These are phyloP conservation scores for Agapostemon virescens DNA, from an alignment of 2,888 invertebrate species.

Conservation along the genomic window DNA sequence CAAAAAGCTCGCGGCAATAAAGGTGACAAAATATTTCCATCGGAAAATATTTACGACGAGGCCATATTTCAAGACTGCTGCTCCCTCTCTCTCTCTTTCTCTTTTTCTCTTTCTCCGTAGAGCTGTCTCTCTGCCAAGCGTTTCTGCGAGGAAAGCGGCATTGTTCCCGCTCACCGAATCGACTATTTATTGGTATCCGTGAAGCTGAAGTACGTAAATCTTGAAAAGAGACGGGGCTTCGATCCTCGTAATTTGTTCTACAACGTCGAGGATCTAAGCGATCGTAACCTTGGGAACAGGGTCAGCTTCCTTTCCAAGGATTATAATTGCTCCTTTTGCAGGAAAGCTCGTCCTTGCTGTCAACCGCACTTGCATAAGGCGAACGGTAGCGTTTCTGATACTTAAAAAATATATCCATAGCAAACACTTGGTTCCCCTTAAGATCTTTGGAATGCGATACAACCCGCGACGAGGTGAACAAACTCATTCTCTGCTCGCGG, in stretches of 20 bases:
- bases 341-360: not conserved
- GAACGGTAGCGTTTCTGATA: not conserved
- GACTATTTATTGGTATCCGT: conserved; percentile 56
- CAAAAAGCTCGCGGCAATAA: conserved; percentile 75
- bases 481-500: too few species aligned
- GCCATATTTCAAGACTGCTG: conserved; percentile 64
- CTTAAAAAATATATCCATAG: too few species aligned
- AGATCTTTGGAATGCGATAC: not conserved
- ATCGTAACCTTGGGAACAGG: too few species aligned
- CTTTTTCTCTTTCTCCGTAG: not conserved
- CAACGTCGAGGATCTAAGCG: conserved; percentile 8
- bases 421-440: not conserved
- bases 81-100: not conserved
- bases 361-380: not conserved
- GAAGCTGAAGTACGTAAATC: conserved; percentile 58
- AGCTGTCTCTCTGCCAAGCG: not conserved
- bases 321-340: not conserved
- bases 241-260: conserved; percentile 38
- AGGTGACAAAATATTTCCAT: conserved; percentile 79
- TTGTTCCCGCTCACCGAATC: conserved; percentile 52
- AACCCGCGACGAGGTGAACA: not conserved
- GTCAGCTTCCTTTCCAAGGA: not conserved
- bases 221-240: conserved; percentile 20
- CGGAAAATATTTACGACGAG: conserved; percentile 74
- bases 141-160: conserved; percentile 53